Conservation (phyloP, 2,797 vertebrate genomes). For the Scarus forsteni region DNA sequence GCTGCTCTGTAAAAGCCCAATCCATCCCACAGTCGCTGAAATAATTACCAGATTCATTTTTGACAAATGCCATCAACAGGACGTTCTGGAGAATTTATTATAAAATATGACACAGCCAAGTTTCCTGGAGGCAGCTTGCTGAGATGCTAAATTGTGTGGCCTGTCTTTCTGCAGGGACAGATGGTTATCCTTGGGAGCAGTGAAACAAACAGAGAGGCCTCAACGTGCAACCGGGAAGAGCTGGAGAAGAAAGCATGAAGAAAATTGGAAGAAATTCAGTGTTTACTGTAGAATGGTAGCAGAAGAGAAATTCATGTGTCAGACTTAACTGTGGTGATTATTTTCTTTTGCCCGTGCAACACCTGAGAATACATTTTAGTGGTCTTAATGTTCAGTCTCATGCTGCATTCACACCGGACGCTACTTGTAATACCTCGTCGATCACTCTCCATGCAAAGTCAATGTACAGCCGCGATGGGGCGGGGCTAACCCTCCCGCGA, state of each 20-base stretch:
- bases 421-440: too few species aligned
- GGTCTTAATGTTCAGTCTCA: too few species aligned
- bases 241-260: neutral
- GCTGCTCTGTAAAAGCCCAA: constrained; percentile 39
- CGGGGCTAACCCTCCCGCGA: too few species aligned
- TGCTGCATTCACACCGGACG: too few species aligned
- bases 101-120: constrained; percentile 41
- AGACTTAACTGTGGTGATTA: neutral
- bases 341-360: neutral
- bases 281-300: neutral
- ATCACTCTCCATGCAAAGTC: too few species aligned
- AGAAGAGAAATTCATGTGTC: neutral
- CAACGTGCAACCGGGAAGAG: neutral
- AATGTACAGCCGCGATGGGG: too few species aligned
- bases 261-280: neutral
- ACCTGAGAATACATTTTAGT: neutral
- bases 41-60: constrained; percentile 59
- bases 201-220: neutral
- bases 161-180: constrained; percentile 34
- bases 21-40: constrained; percentile 44
- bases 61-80: constrained; percentile 38
- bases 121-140: constrained; percentile 21
- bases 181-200: constrained; percentile 38
- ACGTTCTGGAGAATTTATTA: constrained; percentile 34
- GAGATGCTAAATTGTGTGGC: constrained; percentile 26